Evolutionary conservation across 2,113 vertebrate genomes (phyloP).

Genomic region (Indicator maculatus): DNA sequence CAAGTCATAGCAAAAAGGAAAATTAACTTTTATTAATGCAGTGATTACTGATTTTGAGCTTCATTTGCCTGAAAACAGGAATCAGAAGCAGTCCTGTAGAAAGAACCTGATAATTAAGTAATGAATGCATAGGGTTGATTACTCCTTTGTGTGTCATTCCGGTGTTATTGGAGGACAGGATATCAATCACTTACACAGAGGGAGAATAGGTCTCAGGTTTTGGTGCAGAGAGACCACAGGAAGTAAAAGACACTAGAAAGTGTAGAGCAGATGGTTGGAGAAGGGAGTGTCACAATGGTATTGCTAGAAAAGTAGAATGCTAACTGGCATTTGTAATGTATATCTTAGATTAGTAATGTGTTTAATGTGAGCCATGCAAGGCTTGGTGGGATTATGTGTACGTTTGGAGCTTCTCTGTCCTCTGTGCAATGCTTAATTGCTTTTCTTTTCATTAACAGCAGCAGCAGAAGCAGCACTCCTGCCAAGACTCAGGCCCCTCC

Average conservation of each 20-base stretch:
- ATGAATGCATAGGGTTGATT: not conserved
- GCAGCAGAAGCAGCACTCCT: conserved; percentile 95
- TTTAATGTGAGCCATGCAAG: fast-evolving
- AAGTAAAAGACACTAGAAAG: not conserved
- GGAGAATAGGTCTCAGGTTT: not conserved
- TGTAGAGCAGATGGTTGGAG: not conserved
- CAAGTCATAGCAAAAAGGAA: not conserved
- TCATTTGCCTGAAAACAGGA: conserved; percentile 32
- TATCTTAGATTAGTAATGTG: not conserved
- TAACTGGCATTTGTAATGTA: fast-evolving
- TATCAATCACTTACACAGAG: not conserved
- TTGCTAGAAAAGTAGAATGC: not conserved
- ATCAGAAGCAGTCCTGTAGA: not conserved
- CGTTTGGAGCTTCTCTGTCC: not conserved
- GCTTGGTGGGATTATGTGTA: not conserved
- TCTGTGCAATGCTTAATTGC: not conserved
- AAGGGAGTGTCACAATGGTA: not conserved
- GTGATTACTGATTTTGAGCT: conserved; percentile 30
- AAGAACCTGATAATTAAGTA: conserved; percentile 38
- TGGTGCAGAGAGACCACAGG: not conserved
- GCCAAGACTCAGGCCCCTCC: conserved; percentile 87
- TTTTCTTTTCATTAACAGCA: conserved; percentile 76
- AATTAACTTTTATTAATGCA: not conserved
- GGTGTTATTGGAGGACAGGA: not conserved
- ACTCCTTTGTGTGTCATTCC: not conserved